Evolutionary conservation across 2,888 invertebrate species (phyloP), one percentile per base, ranked within the genome.

Genomic region (Acrobeloides nanus): DNA sequence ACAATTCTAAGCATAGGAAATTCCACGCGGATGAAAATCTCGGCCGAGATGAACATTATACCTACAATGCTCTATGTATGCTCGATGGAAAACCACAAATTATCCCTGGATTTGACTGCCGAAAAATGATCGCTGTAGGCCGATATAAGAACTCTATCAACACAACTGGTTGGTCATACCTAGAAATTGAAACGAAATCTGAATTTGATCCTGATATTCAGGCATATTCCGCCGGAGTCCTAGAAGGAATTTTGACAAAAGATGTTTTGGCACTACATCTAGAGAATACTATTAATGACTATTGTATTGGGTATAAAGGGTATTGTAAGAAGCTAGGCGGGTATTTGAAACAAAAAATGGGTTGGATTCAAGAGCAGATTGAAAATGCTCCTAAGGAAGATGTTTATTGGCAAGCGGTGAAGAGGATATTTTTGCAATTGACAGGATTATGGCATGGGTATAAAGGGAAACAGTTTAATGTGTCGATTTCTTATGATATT

Each of bases 91-190:
- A 61, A 42, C 59, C 64, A 23, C 37, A 17, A 15, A 29, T 57
- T 17, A 23, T 60, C 12, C 40, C 55, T 37, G 59, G 61, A 20
- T 58, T 58, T 27, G 65, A 67, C 24, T 67, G 67, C 38, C 48
- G 53, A 3, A 40, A 62, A 15, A 61, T 64, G 49, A 62, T 69
- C 3, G 70, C 70, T 31, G 55, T 64, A 18, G 70, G 64, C 25
- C 59, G 66, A n/a, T 72, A 61, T 61, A 56, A 60, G 44, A 70
- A 70, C 42, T 40, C 66, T 6, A 67, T 70, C 21, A 70, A 70
- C 49, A 53, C 56, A 6, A 64, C 70, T 27, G 70, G 69, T 54
- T 65, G 65, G 66, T 64, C 61, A n/a, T 55, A 57, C 41, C 44
- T 69, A 6, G 66, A 69, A 46, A 61, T 66, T 18, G 70, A 70